A percentile compares a stretch with the other conserved stretches of the same genome.
These are phyloP conservation scores for Aethes cnicana DNA, from an alignment of 2,888 invertebrate genomes.

Conservation along the genomic window DNA sequence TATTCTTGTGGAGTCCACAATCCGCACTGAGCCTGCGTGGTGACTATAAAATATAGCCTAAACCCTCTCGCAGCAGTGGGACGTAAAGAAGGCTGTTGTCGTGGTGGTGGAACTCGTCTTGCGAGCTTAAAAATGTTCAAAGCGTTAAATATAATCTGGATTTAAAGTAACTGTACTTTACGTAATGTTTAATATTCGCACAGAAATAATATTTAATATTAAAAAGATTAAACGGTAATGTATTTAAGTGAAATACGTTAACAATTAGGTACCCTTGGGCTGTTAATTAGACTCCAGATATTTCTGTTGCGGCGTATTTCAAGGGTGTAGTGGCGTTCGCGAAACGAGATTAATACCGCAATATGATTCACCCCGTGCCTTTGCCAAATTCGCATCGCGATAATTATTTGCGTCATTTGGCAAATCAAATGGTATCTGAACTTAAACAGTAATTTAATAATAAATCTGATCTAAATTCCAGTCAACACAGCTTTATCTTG, in stretches of 20 bases:
- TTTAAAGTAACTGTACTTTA: not conserved
- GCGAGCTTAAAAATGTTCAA: too few species aligned
- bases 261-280: slow-evolving; percentile 39
- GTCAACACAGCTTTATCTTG: too few species aligned
- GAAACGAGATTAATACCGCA: slow-evolving; percentile 45
- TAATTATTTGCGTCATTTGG: slow-evolving; percentile 33
- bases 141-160: too few species aligned
- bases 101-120: too few species aligned
- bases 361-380: slow-evolving; percentile 42
- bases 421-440: slow-evolving; percentile 6
- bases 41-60: too few species aligned
- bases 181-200: not conserved
- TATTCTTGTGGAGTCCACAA: too few species aligned
- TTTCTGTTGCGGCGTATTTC: slow-evolving; percentile 40
- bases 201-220: too few species aligned
- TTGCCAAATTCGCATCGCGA: slow-evolving; percentile 41
- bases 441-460: not conserved
- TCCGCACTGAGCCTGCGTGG: too few species aligned
- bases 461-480: not conserved
- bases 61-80: too few species aligned
- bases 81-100: too few species aligned
- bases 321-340: slow-evolving; percentile 36
- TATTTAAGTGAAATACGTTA: slow-evolving; percentile 35
- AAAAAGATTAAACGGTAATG: not conserved
- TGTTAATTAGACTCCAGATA: slow-evolving; percentile 45